A percentile compares a stretch with the other conserved stretches of the same genome.
Evolutionary conservation across 2,888 invertebrate species (phyloP).

Genomic region (Trachelus iudaicus): DNA sequence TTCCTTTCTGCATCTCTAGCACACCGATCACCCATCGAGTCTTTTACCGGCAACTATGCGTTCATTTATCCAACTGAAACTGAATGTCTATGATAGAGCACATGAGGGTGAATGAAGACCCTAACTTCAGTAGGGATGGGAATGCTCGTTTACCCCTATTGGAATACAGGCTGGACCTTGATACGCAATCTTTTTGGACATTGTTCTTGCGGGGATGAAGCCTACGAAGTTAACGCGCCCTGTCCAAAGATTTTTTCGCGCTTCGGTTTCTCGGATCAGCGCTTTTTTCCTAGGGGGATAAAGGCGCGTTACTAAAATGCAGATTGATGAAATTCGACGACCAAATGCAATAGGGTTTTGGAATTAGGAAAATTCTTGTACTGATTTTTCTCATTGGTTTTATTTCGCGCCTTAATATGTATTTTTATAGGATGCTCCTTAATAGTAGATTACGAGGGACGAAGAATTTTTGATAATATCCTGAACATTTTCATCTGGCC

Average conservation of each 20-base stretch:
- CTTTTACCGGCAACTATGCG: slow-evolving; percentile 10
- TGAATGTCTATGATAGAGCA: slow-evolving; percentile 33
- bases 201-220: background rate
- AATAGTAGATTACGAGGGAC: background rate
- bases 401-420: background rate
- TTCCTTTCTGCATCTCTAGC: slow-evolving; percentile 32
- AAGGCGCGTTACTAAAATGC: background rate
- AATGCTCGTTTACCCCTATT: background rate
- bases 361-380: background rate
- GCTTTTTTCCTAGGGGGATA: background rate
- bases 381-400: background rate
- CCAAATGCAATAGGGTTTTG: too few species aligned
- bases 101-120: background rate
- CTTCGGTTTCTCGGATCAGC: background rate
- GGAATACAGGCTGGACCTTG: background rate
- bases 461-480: background rate
- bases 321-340: background rate
- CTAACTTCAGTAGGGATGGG: background rate
- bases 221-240: background rate
- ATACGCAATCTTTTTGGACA: background rate
- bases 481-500: background rate
- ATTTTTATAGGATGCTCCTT: background rate
- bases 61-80: slow-evolving; percentile 21
- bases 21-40: slow-evolving; percentile 10
- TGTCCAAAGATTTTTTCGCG: background rate